Base-by-base conservation (phyloP, 2,113 vertebrate species). In the Chaenocephalus aceratus region DNA sequence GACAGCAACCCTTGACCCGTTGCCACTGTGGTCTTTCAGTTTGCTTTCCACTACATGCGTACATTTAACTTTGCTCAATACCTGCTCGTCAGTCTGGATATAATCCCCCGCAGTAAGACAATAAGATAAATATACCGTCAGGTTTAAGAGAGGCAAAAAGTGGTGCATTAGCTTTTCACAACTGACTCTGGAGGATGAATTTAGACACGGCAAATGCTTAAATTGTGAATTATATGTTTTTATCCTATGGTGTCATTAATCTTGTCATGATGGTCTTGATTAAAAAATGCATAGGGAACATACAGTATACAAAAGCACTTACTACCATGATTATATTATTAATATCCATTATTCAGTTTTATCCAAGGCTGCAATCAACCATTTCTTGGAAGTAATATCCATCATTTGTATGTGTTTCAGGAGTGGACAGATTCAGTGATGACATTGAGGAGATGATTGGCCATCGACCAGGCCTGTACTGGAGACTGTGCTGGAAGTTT, bases 401-500 rank as follows among this genome's bases (percentile, higher is more conserved):
- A 59, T 48, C 26, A 16, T 75, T 61, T 85, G 15, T 23, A 3
- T 77, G n/a, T 85, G 26, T 89, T 88, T 65, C 75, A 97, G 97
- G 97, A 0, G 97, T 97, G 80, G 94, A 95, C 72, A 96, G 96
- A 67, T 97, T 97, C 91, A 97, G 97, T 18, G 96, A 97, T 6
- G 96, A 97, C 81, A 97, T 97, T 72, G 86, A 96, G 75, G 95
- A 97, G 90, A 97, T 97, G 97, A 97, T 96, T 10, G 97, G 97
- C 12, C 94, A 94, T 75, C 92, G 96, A 53, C 97, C 97, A 26
- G 95, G 95, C 49, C 82, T 92, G 45, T 97, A 97, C 92, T 97
- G 97, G 97, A 93, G 97, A 71, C 87, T 97, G 68, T 97, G 97
- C 91, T 97, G 97, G 97, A 97, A 97, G 92, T 96, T 97, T 85